Evolutionary conservation across 1,140 invertebrate genomes (phyloP), one percentile per base, ranked within the genome.

Genomic region (Sitobion miscanthi): DNA sequence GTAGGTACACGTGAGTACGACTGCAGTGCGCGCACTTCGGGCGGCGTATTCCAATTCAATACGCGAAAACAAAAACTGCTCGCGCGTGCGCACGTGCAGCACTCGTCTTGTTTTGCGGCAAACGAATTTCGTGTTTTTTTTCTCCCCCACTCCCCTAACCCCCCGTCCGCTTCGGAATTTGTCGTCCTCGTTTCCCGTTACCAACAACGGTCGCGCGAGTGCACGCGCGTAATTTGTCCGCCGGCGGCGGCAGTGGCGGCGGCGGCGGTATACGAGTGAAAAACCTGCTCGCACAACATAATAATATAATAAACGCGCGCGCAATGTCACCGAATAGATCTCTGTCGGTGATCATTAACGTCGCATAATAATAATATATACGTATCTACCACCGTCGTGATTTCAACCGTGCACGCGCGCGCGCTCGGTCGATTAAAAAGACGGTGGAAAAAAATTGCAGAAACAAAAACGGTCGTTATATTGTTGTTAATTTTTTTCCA

Each of bases 91-190:
- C 21, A 54, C 21, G 4, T 21, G 52, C 52, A 20, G 20, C 52
- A n/a, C 30, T 77, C 62, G 14, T 77, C 62, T 77, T 77, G 30
- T 77, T 38, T 49, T 54, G 47, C 49, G 2, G 30, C 49, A 47
- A 54, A 54, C 47, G 87, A 47, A 35, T 49, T 90, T 77, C 62
- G 49, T 90, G 47, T 90, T 90, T 90, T 90, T 90, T 90, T 4
- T 42, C 42, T 42, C 42, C 42, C 42, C 42, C 42, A 3, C 42
- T 4, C 42, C 42, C 42, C 42, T 3, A 42, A 2, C 42, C 35
- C 42, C 35, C 30, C 23, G 17, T 47, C 23, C 42, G 14, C 23
- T 30, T 86, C 3, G 45, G 85, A 86, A 86, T 86, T 86, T 86
- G 30, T 77, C 62, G 62, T 77, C 85, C 42, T 86, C 45, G 45